Evolutionary conservation across 2,888 invertebrate species (phyloP).

Genomic region (Cephus sareptanus): DNA sequence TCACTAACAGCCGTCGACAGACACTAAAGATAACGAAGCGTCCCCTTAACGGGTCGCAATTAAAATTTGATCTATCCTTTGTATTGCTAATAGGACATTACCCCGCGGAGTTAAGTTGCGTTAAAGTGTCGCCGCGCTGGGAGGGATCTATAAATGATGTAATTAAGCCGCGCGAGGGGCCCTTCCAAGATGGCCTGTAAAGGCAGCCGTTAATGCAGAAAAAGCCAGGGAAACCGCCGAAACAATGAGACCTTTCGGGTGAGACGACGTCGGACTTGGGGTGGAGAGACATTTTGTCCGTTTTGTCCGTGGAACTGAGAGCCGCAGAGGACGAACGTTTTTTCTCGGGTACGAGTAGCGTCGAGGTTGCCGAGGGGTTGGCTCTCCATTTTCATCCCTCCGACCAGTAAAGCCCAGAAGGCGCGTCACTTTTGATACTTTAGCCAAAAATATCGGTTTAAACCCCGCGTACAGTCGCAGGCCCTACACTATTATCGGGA

Average conservation of each 20-base stretch:
- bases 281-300: constrained; percentile 29
- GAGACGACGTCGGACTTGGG: neutral
- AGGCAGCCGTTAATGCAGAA: constrained; percentile 50
- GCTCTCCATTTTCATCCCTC: neutral
- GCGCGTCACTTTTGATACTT: neutral
- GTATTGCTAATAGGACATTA: constrained; percentile 55
- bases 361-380: neutral
- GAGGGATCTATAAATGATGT: constrained; percentile 50
- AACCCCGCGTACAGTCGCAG: neutral
- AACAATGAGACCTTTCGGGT: constrained; percentile 45
- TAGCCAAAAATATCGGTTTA: neutral
- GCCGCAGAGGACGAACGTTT: constrained; percentile 21
- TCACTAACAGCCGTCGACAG: constrained; percentile 22
- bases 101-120: constrained; percentile 32
- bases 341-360: constrained; percentile 14
- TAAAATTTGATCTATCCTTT: constrained; percentile 56
- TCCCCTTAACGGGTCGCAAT: constrained; percentile 37
- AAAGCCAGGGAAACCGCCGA: constrained; percentile 41
- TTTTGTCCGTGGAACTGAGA: constrained; percentile 32
- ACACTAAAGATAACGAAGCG: constrained; percentile 20
- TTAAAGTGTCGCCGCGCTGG: constrained; percentile 38
- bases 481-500: neutral
- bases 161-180: constrained; percentile 43
- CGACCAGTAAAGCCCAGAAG: neutral
- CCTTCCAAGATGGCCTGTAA: constrained; percentile 39